Evolutionary conservation across 2,797 vertebrate genomes (phyloP), one percentile per base, ranked within the genome.

Genomic region (Eospalax fontanierii): DNA sequence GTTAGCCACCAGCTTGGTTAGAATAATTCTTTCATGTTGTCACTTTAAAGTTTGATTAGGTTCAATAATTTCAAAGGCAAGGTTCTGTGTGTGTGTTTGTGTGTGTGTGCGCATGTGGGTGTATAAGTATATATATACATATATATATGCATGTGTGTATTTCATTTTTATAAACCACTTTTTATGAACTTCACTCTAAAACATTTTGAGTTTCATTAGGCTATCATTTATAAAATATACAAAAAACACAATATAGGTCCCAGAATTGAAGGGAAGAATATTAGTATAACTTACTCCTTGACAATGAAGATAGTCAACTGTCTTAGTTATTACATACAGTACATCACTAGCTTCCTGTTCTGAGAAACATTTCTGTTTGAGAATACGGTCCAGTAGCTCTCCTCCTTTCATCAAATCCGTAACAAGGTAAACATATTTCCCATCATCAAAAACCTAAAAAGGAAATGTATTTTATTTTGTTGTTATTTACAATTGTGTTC

Each of bases 351-450:
- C 99, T 98, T 99, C 99, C 46, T 99, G 98, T 97, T 99, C 99
- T 0, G 99, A 99, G 98, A 99, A 99, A 97, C 99, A 99, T 97
- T 99, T 99, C 98, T 99, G 99, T 92, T 99, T 98, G 94, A 99
- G 99, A 97, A 99, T 99, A 89, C 99, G 98, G 96, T 99, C 99
- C 84, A 99, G 98, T 96, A 99, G 99, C 97, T 99, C 99, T 15
- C 99, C 99, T 15, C 99, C 99, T 96, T 99, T 99, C 99, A 99
- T 99, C 97, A 99, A 98, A 97, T 99, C 99, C 0, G 99, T 99
- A 90, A 99, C 99, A 97, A 99, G 98, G 97, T 99, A 99, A 68
- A 99, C 99, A 95, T 99, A 99, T 95, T 99, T 98, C 95, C 99
- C 99, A 95, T 99, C 99, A 46, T 99, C 99, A 85, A 99, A 99